Evolutionary conservation across 2,113 vertebrate genomes (phyloP).

Genomic region (Myiopsitta monachus): DNA sequence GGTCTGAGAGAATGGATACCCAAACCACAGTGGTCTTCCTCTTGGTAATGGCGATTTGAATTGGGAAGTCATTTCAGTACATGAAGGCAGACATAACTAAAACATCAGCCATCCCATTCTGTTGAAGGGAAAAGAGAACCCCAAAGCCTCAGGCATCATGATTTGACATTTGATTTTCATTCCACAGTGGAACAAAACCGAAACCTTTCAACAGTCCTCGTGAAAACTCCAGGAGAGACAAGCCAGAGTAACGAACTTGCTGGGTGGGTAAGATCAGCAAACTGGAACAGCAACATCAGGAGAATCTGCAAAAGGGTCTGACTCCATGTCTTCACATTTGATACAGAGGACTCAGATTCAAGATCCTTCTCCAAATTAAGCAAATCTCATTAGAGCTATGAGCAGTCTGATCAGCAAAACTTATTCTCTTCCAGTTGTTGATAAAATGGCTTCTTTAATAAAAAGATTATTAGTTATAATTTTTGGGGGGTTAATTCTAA

Average conservation of each 20-base stretch:
- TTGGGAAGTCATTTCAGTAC: background rate
- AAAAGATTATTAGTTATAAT: background rate
- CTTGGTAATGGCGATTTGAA: background rate
- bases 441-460: background rate
- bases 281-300: background rate
- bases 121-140: background rate
- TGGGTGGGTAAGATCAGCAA: background rate
- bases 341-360: background rate
- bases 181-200: background rate
- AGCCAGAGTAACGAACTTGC: background rate
- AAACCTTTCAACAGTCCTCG: background rate
- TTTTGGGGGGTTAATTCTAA: background rate
- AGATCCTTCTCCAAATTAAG: background rate
- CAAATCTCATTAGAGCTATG: background rate
- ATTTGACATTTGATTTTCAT: constrained; percentile 25
- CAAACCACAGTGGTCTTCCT: background rate
- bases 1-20: background rate
- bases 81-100: background rate
- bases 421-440: background rate
- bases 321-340: background rate
- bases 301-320: background rate
- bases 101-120: background rate
- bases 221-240: background rate
- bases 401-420: background rate
- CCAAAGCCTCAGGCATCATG: background rate